Evolutionary conservation across 2,797 vertebrate species (phyloP), one percentile per base, ranked within the genome.

Genomic region (Tenualosa ilisha): DNA sequence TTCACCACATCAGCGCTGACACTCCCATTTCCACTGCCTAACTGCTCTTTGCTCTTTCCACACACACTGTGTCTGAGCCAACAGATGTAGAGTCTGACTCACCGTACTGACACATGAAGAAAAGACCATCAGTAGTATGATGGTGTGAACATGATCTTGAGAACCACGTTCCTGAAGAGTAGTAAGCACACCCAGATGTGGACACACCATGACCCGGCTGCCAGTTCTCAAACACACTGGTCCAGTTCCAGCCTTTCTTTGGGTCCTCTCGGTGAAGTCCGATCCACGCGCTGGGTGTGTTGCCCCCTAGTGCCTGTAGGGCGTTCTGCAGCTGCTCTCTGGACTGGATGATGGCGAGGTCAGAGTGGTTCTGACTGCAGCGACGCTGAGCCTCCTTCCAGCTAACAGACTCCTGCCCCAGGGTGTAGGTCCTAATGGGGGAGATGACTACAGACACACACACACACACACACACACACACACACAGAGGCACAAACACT

Each of bases 401-500:
- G 68, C 6, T 72, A 72, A 72, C 68, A 72, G 68, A 40, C 68
- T 72, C 31, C 68, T 72, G 13, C 68, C 40, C 12, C 68, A 72
- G 68, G 31, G 31, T 72, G 31, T 72, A 72, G 68, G 9, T 72
- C 68, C 31, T 72, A 37, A 17, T 72, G 31, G 68, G 68, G 13
- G 68, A 72, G 0, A 72, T 40, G 3, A 72, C 68, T 72, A 40
- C 31, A 40, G 31, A 72, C 68, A 82, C 13, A 31, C 82, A 82
- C 12, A 59, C 82, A 82, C 26, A 82, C 82, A 56, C 51, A n/a
- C n/a, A 82, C 82, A 56, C 31, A 31, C 31, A 31, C 31, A 31
- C 31, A 31, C 26, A 59, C 49, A 59, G 11, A 59, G 13, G 24
- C 26, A 82, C 46, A 82, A n/a, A 31, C 31, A 31, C 31, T 31